Evolutionary conservation across 1,140 invertebrate species (phyloP), one percentile per base, ranked within the genome.

Genomic region (Drosophila mayri): DNA sequence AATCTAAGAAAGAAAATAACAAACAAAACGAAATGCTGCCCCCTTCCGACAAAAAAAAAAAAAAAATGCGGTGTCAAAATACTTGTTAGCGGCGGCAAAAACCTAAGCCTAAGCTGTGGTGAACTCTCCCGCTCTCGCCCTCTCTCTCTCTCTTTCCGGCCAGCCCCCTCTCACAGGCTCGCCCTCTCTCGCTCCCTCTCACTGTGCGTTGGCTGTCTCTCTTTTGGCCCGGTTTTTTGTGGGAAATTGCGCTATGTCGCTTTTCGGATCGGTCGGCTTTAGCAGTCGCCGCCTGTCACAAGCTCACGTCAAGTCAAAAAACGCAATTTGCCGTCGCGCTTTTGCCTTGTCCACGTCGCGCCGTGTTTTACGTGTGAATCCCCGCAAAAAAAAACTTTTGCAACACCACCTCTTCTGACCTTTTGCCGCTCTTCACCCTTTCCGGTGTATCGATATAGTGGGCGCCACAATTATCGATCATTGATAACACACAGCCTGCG

Each of bases 201-300:
- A 12, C 41, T 12, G 10, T 8, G 12, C 16, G 28, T 10, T 9
- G 49, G 49, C 50, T 7, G 52, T 22, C 52, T 55, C 52, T 55
- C 52, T 55, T 55, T 38, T 55, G 52, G 52, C 52, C 52, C 52
- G 35, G 52, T 55, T 70, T 35, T 35, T 35, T 85, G 77, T 80
- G 74, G 79, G 20, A 55, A 55, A 85, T 65, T 35, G 62, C 83
- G 75, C 79, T 87, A 71, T 72, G 65, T 78, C 75, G 75, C 77
- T 85, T 76, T 86, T 86, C 82, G 83, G 83, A 86, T 85, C 66
- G 71, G 60, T 84, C 83, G 78, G 82, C 83, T 38, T 38, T 84
- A 70, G 68, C 78, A 85, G 66, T 60, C 82, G 82, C 59, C 62
- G 76, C 76, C 62, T 72, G 76, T 63, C 52, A 55, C 67, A 55